These are phyloP conservation scores for Brachypodius melanocephalos DNA, from an alignment of 2,113 vertebrate genomes.

Conservation along the genomic window DNA sequence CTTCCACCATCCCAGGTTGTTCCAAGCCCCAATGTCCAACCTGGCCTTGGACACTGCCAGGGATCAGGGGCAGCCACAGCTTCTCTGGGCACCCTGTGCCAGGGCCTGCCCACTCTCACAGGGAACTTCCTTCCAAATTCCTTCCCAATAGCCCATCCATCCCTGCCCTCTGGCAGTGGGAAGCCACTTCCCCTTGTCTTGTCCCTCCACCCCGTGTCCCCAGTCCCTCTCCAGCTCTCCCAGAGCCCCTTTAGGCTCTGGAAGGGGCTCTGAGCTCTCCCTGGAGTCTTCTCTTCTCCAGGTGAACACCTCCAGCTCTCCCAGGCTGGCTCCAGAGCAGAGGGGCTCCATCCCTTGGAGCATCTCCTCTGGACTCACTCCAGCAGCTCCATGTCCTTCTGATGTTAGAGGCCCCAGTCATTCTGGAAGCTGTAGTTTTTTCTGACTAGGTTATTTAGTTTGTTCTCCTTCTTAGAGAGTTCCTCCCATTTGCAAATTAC, in stretches of 20 bases:
- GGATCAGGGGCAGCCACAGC: background rate
- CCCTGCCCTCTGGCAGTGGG: background rate
- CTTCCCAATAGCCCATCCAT: accelerated
- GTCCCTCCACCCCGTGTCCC: accelerated
- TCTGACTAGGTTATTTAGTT: background rate
- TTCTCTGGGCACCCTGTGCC: background rate
- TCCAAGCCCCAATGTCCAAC: accelerated
- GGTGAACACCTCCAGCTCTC: background rate
- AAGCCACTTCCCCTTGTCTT: background rate
- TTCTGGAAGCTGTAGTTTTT: background rate
- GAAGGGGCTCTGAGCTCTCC: accelerated
- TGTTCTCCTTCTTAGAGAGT: background rate
- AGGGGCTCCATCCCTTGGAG: background rate
- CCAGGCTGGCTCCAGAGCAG: background rate
- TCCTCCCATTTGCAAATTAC: background rate
- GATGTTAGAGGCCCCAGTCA: background rate
- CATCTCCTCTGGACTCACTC: background rate
- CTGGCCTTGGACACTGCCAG: accelerated
- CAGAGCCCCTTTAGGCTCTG: background rate
- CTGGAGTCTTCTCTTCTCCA: background rate
- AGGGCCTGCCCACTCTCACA: accelerated
- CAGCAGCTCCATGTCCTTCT: background rate
- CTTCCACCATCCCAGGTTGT: accelerated
- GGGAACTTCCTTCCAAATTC: background rate
- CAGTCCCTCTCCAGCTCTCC: background rate